phyloP scores from a whole-genome alignment of 2,113 vertebrate genomes.

The Falcunculus frontatus region DNA sequence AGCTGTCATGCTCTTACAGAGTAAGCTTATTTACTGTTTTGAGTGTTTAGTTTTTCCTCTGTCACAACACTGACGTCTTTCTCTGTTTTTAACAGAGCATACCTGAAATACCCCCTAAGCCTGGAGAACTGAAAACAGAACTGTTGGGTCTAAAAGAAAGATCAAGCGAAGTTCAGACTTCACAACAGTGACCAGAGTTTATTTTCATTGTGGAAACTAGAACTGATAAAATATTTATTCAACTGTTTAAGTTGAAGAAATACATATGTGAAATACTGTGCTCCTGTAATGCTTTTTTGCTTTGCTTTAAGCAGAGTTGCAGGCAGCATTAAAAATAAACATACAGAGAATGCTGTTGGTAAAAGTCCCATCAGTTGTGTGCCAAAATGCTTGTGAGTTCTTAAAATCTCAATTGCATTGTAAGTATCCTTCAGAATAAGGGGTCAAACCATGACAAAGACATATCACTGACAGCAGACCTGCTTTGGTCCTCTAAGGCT shows the following conservation, averaged over 20 bases:
- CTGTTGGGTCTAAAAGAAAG: slow-evolving; percentile 79
- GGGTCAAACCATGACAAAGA: not conserved
- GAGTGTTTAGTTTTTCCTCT: not conserved
- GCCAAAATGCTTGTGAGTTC: not conserved
- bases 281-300: not conserved
- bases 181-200: slow-evolving; percentile 8
- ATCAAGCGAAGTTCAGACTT: slow-evolving; percentile 8
- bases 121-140: slow-evolving; percentile 89
- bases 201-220: not conserved
- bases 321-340: not conserved
- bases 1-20: not conserved
- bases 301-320: not conserved
- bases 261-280: not conserved
- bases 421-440: not conserved
- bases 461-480: not conserved
- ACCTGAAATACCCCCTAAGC: slow-evolving; percentile 88
- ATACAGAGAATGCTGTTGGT: not conserved
- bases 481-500: not conserved
- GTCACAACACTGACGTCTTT: not conserved
- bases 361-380: not conserved
- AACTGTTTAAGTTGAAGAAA: not conserved
- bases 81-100: slow-evolving; percentile 75
- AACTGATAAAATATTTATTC: not conserved
- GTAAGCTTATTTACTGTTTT: not conserved
- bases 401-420: not conserved